Conservation (phyloP, 2,888 invertebrate genomes). For the Hirtodrosophila alboralis region DNA sequence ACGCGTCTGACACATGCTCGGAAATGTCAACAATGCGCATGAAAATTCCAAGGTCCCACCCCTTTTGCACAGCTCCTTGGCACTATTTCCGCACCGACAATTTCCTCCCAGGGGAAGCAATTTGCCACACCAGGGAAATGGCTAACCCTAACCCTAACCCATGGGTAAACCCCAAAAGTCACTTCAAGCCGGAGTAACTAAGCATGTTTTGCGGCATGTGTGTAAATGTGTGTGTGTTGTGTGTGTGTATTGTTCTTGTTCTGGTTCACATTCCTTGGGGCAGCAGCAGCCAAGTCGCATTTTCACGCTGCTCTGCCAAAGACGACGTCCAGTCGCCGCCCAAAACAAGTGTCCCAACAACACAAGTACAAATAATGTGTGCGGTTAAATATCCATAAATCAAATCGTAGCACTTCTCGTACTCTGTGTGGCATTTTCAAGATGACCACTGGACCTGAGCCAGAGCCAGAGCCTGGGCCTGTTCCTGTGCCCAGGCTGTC, state of each 20-base stretch:
- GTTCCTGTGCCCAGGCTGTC: slow-evolving; percentile 11
- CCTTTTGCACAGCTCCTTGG: slow-evolving; percentile 52
- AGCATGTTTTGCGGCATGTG: slow-evolving; percentile 57
- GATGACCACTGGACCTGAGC: slow-evolving; percentile 68
- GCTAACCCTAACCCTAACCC: slow-evolving; percentile 30
- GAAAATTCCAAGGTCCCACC: slow-evolving; percentile 75
- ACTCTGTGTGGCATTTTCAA: slow-evolving; percentile 65
- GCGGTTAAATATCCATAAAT: slow-evolving; percentile 84
- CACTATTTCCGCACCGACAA: slow-evolving; percentile 67
- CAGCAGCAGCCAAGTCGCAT: slow-evolving; percentile 39
- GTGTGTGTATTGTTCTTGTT: slow-evolving; percentile 27
- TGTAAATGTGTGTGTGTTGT: slow-evolving; percentile 26
- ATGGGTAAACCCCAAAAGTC: slow-evolving; percentile 52
- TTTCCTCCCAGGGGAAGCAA: slow-evolving; percentile 81
- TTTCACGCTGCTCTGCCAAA: slow-evolving; percentile 55
- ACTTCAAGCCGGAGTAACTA: slow-evolving; percentile 58
- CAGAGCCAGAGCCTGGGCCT: slow-evolving; percentile 1
- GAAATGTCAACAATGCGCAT: slow-evolving; percentile 81
- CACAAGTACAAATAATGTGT: slow-evolving; percentile 72
- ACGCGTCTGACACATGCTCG: slow-evolving; percentile 75
- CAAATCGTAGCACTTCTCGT: slow-evolving; percentile 72
- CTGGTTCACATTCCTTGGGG: slow-evolving; percentile 59
- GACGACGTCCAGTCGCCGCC: slow-evolving; percentile 62
- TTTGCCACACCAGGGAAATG: slow-evolving; percentile 72
- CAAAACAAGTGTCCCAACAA: slow-evolving; percentile 59